A percentile compares a stretch with the other conserved stretches of the same genome.
phyloP scores from a whole-genome alignment of 2,113 vertebrate species.

The Pelvicachromis taeniatus region DNA sequence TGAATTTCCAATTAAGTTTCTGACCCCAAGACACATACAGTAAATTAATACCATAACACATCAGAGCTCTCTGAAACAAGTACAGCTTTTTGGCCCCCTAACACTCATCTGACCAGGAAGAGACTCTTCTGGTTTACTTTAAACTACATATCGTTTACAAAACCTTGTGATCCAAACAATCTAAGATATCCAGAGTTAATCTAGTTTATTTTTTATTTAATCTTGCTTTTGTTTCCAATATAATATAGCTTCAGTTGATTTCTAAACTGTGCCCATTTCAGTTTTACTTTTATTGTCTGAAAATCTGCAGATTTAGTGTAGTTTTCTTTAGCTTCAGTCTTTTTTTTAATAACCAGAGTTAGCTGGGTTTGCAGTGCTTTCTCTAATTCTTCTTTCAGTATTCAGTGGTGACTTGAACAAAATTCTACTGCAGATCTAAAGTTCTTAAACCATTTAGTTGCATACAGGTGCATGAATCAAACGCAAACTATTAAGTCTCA shows the following conservation, averaged over 20 bases:
- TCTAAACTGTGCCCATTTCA: not conserved
- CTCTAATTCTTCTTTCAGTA: not conserved
- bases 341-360: not conserved
- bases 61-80: not conserved
- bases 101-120: not conserved
- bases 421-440: not conserved
- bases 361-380: not conserved
- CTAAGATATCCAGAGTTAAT: not conserved
- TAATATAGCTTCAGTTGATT: not conserved
- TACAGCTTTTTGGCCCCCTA: not conserved
- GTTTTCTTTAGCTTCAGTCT: not conserved
- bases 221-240: not conserved
- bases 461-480: not conserved
- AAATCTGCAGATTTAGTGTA: not conserved
- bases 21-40: not conserved
- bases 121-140: not conserved
- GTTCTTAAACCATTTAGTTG: not conserved
- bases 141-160: not conserved
- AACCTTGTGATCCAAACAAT: not conserved
- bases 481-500: not conserved
- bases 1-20: not conserved
- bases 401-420: not conserved
- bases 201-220: not conserved
- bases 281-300: not conserved
- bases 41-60: not conserved